Percentiles rank a stretch among this genome's conserved stretches.
Conservation (phyloP, 1,140 invertebrate species). For the Drosophila erecta region DNA sequence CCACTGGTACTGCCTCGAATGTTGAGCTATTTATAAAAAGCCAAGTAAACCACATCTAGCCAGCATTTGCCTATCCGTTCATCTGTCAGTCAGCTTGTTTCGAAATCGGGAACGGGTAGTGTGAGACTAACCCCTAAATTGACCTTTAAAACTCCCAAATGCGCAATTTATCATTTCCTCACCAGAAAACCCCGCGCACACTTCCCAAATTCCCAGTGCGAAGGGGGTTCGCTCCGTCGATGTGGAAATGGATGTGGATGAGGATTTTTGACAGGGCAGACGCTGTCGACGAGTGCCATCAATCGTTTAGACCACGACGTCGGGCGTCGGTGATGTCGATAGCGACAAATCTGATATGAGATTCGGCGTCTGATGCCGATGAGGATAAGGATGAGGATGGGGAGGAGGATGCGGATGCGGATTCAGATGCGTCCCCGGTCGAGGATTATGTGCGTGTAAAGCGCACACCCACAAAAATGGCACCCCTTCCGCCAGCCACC, state of each 20-base stretch:
- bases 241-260: slow-evolving; percentile 26
- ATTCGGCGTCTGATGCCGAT: slow-evolving; percentile 52
- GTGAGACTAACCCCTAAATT: slow-evolving; percentile 79
- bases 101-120: background rate
- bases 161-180: slow-evolving; percentile 84
- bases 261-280: slow-evolving; percentile 53
- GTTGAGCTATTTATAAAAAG: background rate
- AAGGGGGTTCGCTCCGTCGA: background rate
- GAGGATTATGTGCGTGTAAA: slow-evolving; percentile 70
- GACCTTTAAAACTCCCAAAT: slow-evolving; percentile 84
- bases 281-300: slow-evolving; percentile 59
- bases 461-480: slow-evolving; percentile 68
- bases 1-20: background rate
- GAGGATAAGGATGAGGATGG: slow-evolving; percentile 22
- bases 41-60: background rate
- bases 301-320: slow-evolving; percentile 65
- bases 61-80: slow-evolving; percentile 7
- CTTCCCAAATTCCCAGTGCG: slow-evolving; percentile 2
- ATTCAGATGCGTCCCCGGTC: slow-evolving; percentile 68
- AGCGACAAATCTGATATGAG: slow-evolving; percentile 75
- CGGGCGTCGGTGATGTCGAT: slow-evolving; percentile 51
- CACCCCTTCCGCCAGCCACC: background rate
- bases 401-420: slow-evolving; percentile 31
- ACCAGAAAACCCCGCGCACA: slow-evolving; percentile 29
- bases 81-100: slow-evolving; percentile 62